Evolutionary conservation across 2,113 vertebrate genomes (phyloP).

Genomic region (Micronycteris hirsuta): DNA sequence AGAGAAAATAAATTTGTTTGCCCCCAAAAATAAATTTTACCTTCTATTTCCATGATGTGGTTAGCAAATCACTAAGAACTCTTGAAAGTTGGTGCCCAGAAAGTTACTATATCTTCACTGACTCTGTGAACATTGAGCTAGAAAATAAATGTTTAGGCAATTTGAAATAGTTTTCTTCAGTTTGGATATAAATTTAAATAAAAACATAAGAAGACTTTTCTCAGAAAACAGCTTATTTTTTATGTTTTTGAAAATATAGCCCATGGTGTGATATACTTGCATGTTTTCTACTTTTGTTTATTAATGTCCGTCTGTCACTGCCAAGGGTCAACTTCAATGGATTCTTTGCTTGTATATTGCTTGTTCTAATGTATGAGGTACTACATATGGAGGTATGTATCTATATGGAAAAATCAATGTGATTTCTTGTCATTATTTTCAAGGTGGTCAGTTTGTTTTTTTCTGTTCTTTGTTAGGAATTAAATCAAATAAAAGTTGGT

Average conservation of each 20-base stretch:
- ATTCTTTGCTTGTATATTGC: not conserved
- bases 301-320: not conserved
- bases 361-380: not conserved
- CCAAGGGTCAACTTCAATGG: not conserved
- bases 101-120: not conserved
- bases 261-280: not conserved
- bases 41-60: not conserved
- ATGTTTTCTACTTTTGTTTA: not conserved
- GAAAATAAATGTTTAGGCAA: not conserved
- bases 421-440: not conserved
- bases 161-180: not conserved
- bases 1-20: not conserved
- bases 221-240: not conserved
- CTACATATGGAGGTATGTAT: not conserved
- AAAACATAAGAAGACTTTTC: not conserved
- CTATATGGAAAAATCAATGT: not conserved
- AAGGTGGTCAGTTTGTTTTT: not conserved
- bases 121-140: not conserved
- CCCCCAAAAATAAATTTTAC: not conserved
- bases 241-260: not conserved
- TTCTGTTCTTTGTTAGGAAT: not conserved
- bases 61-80: not conserved
- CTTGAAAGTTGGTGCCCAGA: not conserved
- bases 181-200: slow-evolving; percentile 11
- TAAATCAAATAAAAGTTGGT: not conserved